These are phyloP conservation scores for Otis tarda DNA, from an alignment of 2,113 vertebrate genomes.

Conservation along the genomic window DNA sequence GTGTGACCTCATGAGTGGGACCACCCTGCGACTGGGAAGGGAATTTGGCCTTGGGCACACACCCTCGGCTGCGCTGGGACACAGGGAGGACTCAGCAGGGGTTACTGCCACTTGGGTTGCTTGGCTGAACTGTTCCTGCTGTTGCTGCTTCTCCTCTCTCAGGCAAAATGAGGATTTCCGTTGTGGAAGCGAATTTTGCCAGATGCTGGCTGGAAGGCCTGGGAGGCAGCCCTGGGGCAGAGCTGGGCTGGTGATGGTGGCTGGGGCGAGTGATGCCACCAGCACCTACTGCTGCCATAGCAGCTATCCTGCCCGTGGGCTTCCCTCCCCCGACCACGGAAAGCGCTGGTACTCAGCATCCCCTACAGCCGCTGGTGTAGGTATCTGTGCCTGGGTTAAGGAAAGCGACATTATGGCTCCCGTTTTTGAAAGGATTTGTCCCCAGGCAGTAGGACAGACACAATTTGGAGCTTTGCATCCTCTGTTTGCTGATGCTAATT, in stretches of 20 bases:
- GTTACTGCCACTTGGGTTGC: not conserved
- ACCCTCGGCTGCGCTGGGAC: not conserved
- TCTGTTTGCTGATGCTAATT: not conserved
- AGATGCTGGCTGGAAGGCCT: not conserved
- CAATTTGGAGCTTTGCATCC: not conserved
- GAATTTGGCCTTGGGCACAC: rapidly evolving
- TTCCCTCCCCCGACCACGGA: not conserved
- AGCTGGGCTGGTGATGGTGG: not conserved
- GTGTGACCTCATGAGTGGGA: not conserved
- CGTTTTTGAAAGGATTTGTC: not conserved
- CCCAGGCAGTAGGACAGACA: not conserved
- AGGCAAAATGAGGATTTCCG: not conserved
- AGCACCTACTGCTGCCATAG: not conserved
- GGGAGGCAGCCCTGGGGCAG: not conserved
- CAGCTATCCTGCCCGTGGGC: not conserved
- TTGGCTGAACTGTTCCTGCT: not conserved
- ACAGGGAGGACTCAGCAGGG: not conserved
- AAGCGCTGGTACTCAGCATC: not conserved
- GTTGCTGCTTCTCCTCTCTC: not conserved
- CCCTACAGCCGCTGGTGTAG: not conserved
- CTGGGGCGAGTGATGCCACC: not conserved
- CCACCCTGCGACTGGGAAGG: not conserved
- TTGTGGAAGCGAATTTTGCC: not conserved
- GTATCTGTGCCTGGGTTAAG: not conserved
- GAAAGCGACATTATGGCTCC: not conserved